Evolutionary conservation across 2,888 invertebrate species (phyloP).

Genomic region (Sphinx pinastri): DNA sequence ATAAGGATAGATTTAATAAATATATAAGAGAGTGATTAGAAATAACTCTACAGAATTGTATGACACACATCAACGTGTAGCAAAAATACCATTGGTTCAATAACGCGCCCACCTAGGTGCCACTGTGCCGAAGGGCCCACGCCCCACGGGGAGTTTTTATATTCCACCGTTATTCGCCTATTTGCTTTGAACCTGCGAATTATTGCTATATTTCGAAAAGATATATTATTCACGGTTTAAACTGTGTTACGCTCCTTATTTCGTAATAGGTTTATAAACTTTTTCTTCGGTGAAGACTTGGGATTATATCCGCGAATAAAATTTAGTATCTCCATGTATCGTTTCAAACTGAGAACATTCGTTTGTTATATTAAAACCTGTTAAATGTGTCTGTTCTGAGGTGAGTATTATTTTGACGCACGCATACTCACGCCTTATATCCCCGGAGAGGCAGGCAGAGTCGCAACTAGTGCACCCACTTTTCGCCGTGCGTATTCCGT

Average conservation of each 20-base stretch:
- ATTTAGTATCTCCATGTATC: not conserved
- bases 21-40: no score
- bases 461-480: no score
- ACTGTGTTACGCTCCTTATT: conserved; percentile 23
- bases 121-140: conserved; percentile 27
- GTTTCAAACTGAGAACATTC: not conserved
- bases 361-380: conserved; percentile 3
- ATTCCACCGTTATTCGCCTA: conserved; percentile 41
- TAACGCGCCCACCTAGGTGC: not conserved
- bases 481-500: no score
- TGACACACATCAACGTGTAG: not conserved
- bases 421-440: no score
- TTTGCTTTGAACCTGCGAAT: conserved; percentile 53
- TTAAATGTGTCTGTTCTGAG: not conserved
- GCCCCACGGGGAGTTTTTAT: conserved; percentile 48
- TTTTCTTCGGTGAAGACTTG: conserved; percentile 4
- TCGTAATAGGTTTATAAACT: conserved; percentile 25
- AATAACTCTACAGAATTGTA: not conserved
- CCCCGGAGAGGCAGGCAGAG: no score
- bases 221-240: conserved; percentile 42
- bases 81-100: conserved; percentile 2
- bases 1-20: no score
- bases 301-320: conserved; percentile 9
- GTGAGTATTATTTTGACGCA: not conserved
- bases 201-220: conserved; percentile 50